These are phyloP conservation scores for Meghimatium bilineatum DNA, from an alignment of 2,888 invertebrate genomes.

Conservation along the genomic window DNA sequence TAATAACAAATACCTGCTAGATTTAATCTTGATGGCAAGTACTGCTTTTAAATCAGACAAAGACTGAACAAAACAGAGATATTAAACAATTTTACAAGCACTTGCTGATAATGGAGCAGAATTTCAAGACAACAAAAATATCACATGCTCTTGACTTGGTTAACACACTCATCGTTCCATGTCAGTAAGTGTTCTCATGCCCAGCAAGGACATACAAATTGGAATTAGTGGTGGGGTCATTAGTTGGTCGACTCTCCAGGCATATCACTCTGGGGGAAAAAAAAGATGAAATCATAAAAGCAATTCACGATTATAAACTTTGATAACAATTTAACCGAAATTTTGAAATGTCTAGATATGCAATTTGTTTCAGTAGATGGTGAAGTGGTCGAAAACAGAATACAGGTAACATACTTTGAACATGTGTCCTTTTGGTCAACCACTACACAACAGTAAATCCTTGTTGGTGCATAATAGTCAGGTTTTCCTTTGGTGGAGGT, in stretches of 20 bases:
- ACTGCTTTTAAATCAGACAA: neutral
- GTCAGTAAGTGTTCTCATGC: slow-evolving; percentile 83
- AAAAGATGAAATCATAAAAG: neutral
- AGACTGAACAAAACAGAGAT: neutral
- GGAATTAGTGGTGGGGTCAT: slow-evolving; percentile 84
- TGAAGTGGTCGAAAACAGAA: too few relatives aligned
- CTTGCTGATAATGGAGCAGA: slow-evolving; percentile 11
- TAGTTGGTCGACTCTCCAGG: slow-evolving; percentile 90
- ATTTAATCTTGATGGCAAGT: neutral
- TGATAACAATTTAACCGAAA: too few relatives aligned
- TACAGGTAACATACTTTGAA: too few relatives aligned
- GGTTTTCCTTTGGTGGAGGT: too few relatives aligned
- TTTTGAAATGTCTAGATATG: too few relatives aligned
- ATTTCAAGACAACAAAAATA: slow-evolving; percentile 18
- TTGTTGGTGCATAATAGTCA: too few relatives aligned
- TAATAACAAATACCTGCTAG: too few relatives aligned
- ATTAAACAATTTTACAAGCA: neutral
- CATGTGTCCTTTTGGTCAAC: too few relatives aligned
- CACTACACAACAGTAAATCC: too few relatives aligned
- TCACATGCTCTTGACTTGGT: slow-evolving; percentile 14
- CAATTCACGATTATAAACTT: neutral
- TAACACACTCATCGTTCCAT: neutral
- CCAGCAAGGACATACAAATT: slow-evolving; percentile 97
- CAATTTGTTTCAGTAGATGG: too few relatives aligned
- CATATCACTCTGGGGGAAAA: slow-evolving; percentile 87